Evolutionary conservation across 2,797 vertebrate species (phyloP).

Genomic region (Lagodon rhomboides): DNA sequence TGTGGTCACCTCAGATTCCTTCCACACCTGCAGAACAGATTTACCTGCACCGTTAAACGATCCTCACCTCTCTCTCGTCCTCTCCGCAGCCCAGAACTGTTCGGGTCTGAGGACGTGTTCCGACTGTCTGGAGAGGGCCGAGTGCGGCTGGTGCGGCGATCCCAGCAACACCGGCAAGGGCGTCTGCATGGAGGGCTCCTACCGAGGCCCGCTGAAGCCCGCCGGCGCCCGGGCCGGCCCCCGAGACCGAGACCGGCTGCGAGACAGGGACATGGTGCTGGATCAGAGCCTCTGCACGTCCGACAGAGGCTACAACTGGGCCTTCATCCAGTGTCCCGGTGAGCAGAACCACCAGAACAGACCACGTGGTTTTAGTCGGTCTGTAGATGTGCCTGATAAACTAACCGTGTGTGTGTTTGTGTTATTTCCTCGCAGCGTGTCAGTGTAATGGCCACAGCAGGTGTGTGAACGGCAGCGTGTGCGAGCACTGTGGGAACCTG

Average conservation of each 20-base stretch:
- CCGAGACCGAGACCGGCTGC: constrained; percentile 45
- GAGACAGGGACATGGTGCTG: constrained; percentile 85
- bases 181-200: constrained; percentile 91
- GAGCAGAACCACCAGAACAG: constrained; percentile 34
- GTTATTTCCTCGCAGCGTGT: constrained; percentile 86
- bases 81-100: constrained; percentile 91
- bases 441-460: constrained; percentile 98
- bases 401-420: constrained; percentile 2
- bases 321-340: constrained; percentile 96
- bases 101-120: constrained; percentile 91
- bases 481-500: constrained; percentile 94
- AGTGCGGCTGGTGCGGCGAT: constrained; percentile 95
- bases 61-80: background rate
- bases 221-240: constrained; percentile 52
- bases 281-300: constrained; percentile 88
- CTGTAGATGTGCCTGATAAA: background rate
- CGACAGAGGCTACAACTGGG: constrained; percentile 92
- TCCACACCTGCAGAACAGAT: background rate
- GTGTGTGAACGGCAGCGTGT: constrained; percentile 92
- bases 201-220: constrained; percentile 89
- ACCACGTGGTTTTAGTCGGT: too few species aligned
- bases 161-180: constrained; percentile 93
- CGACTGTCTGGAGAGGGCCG: constrained; percentile 91
- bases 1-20: background rate
- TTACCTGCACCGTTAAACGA: too few species aligned